Evolutionary conservation across 2,888 invertebrate species (phyloP), one percentile per base, ranked within the genome.

Genomic region (Glyphotaelius pellucidus): DNA sequence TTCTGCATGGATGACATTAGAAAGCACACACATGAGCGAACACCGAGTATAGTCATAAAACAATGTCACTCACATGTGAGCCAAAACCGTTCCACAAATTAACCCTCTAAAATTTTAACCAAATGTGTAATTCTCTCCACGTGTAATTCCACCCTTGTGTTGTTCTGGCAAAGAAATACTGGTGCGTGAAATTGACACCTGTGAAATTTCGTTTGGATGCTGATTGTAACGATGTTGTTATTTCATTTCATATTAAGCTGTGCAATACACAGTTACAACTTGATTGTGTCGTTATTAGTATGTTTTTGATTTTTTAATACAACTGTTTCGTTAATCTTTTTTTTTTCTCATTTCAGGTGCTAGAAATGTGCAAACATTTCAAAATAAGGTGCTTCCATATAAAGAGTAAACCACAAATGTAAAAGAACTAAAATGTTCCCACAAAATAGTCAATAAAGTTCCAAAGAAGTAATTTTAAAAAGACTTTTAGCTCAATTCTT

Each of bases 341-440:
- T 83, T 25, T n/a, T 83, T 83, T 35, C 83, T 89, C 42, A 52
- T 92, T 92, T 92, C 96, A 98, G 98, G 98, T 99, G n/a, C 97
- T 97, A 94, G 98, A 99, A 96, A 99, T 99, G 99, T 99, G 99
- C 95, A 96, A 97, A 93, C 99, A 99, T 95, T 99, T 99, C 95
- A 97, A 97, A 94, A 98, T 99, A 94, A 96, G 98, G 94, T 99
- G 99, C 95, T 99, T 99, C 96, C 95, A 94, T 94, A 96, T 96
- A 94, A 96, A 95, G 94, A 95, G 88, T 89, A 79, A 89, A 79
- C 31, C 95, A 95, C 95, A 96, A 30, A 88, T 90, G 35, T 92
- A 52, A 85, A 67, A 84, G 32, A 90, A 19, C 90, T 81, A 25
- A n/a, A 35, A 35, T 89, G 19, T 80, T 80, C 30, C 35, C 81